A percentile compares a stretch with the other conserved stretches of the same genome.
Evolutionary conservation across 2,888 invertebrate species (phyloP).

Genomic region (Volucella inflata): DNA sequence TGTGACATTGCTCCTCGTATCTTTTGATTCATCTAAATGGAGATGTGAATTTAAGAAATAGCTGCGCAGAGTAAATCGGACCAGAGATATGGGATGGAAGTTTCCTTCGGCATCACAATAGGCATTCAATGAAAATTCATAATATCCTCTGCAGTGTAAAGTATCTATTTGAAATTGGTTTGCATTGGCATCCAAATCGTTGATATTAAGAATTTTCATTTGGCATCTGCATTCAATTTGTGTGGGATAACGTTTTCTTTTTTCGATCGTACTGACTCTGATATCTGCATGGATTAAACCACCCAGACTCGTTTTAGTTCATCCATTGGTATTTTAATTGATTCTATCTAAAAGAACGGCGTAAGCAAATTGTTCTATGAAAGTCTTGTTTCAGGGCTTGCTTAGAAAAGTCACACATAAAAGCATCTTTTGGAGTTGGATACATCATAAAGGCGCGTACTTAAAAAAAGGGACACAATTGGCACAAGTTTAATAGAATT

Average conservation of each 20-base stretch:
- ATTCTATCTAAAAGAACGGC: no score
- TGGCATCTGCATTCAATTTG: background rate
- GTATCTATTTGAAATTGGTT: conserved; percentile 22
- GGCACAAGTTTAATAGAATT: no score
- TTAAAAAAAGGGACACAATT: no score
- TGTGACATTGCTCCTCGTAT: conserved; percentile 6
- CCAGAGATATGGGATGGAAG: background rate
- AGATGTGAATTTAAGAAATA: background rate
- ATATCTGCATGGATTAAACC: background rate
- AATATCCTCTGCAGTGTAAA: conserved; percentile 19
- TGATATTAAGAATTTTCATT: conserved; percentile 3
- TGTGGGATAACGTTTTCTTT: no score
- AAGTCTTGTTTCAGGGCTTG: no score
- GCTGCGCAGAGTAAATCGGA: background rate
- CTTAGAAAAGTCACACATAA: no score
- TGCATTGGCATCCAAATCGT: background rate
- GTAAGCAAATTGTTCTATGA: no score
- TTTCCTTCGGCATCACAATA: conserved; percentile 4
- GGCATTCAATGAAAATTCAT: conserved; percentile 29
- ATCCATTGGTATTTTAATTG: no score
- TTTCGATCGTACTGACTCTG: background rate
- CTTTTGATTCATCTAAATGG: background rate
- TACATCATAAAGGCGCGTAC: no score
- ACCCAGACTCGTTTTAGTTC: no score
- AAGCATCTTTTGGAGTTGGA: no score